phyloP scores from a whole-genome alignment of 2,797 vertebrate genomes.

The Linurgus olivaceus region DNA sequence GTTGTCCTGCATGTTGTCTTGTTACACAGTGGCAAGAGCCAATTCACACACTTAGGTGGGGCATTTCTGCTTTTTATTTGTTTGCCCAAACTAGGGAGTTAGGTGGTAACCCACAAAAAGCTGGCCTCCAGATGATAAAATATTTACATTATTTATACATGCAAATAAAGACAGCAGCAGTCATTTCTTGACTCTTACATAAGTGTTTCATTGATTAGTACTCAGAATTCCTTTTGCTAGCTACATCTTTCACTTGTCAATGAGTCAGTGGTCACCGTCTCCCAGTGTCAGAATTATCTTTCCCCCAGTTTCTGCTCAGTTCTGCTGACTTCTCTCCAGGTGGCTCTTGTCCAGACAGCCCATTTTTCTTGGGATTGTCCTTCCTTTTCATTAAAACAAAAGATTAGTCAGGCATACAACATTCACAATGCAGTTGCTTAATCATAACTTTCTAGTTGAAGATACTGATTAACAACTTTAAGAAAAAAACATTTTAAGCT shows the following conservation, averaged over 20 bases:
- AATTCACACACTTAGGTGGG: background rate
- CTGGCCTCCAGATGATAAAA: background rate
- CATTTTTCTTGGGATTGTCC: background rate
- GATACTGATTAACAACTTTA: background rate
- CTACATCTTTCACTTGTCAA: background rate
- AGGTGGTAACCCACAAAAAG: too few relatives aligned
- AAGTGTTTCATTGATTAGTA: background rate
- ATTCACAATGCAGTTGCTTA: background rate
- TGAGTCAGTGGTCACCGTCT: fast-evolving
- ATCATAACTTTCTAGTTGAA: background rate
- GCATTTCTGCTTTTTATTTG: background rate
- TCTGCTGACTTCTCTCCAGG: background rate
- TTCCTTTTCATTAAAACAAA: background rate
- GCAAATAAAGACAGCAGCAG: background rate
- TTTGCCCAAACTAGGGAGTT: background rate
- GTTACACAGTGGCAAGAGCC: background rate
- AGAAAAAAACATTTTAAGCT: background rate
- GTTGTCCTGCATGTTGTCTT: background rate
- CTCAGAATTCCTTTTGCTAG: background rate
- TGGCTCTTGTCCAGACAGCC: background rate
- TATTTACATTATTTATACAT: background rate
- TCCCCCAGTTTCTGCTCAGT: background rate
- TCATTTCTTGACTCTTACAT: background rate
- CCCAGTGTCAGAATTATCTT: fast-evolving
- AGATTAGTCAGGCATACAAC: background rate